Percentiles rank a stretch among this genome's conserved stretches.
These are phyloP conservation scores for Spea hammondii DNA, from an alignment of 2,797 vertebrate species.

Conservation along the genomic window DNA sequence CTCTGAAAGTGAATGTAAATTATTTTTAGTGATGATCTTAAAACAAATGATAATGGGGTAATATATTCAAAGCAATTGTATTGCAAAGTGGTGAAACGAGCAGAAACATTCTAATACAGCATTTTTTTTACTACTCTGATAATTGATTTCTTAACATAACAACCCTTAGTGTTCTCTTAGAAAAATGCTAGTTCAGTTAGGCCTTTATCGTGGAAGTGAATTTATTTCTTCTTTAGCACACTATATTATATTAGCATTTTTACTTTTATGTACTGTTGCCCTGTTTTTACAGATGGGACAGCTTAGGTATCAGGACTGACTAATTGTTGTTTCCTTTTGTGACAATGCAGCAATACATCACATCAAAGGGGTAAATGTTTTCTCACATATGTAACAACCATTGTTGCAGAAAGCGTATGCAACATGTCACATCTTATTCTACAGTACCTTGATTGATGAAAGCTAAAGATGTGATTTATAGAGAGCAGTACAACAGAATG, in stretches of 20 bases:
- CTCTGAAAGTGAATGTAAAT: no score
- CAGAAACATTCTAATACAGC: no score
- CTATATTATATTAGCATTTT: slow-evolving; percentile 27
- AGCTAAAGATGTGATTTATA: slow-evolving; percentile 19
- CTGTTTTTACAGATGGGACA: slow-evolving; percentile 43
- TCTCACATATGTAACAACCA: slow-evolving; percentile 41
- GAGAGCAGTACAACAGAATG: neutral
- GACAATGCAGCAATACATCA: slow-evolving; percentile 29
- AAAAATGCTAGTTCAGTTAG: neutral
- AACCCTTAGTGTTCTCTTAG: neutral
- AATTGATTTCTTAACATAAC: no score
- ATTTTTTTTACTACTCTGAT: no score
- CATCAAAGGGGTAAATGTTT: slow-evolving; percentile 34
- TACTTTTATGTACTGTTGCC: slow-evolving; percentile 12
- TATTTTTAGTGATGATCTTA: no score
- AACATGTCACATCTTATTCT: slow-evolving; percentile 27
- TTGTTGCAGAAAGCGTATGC: slow-evolving; percentile 14
- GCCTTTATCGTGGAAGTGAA: no score
- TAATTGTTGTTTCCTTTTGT: slow-evolving; percentile 39
- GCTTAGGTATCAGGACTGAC: slow-evolving; percentile 35
- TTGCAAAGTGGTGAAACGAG: no score
- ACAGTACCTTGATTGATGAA: slow-evolving; percentile 7
- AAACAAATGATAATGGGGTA: neutral
- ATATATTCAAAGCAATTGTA: no score
- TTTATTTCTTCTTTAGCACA: slow-evolving; percentile 2